Conservation (phyloP, 2,113 vertebrate genomes). For the Numida meleagris region DNA sequence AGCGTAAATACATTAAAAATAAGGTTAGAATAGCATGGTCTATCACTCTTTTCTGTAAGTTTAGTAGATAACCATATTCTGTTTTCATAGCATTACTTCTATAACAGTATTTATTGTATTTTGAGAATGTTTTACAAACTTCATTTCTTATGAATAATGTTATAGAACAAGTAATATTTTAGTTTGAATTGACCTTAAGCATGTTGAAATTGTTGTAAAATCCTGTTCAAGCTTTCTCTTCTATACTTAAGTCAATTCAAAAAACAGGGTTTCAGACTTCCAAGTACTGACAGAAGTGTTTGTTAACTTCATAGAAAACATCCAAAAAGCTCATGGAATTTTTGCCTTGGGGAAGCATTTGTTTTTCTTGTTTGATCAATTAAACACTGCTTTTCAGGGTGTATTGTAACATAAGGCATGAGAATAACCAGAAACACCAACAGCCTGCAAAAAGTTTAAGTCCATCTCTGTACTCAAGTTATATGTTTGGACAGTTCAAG, state of each 20-base stretch:
- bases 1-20: not conserved
- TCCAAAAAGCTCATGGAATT: conserved; percentile 56
- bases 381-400: conserved; percentile 38
- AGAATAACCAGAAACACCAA: conserved; percentile 47
- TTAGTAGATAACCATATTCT: not conserved
- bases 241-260: conserved; percentile 7
- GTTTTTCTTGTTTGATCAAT: conserved; percentile 61
- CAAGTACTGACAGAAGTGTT: conserved; percentile 25
- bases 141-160: not conserved
- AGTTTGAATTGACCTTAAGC: not conserved
- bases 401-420: conserved; percentile 29
- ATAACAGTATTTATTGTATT: not conserved
- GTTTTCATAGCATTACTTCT: not conserved
- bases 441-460: not conserved
- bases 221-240: not conserved
- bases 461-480: not conserved
- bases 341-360: conserved; percentile 61
- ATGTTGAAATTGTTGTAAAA: conserved; percentile 16
- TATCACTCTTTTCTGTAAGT: not conserved
- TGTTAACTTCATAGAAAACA: conserved; percentile 49
- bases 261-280: not conserved
- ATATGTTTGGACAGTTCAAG: not conserved
- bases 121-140: not conserved
- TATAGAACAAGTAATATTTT: not conserved
- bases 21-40: not conserved